A percentile compares a stretch with the other conserved stretches of the same genome.
phyloP scores from a whole-genome alignment of 1,140 invertebrate genomes.

The Atta cephalotes region DNA sequence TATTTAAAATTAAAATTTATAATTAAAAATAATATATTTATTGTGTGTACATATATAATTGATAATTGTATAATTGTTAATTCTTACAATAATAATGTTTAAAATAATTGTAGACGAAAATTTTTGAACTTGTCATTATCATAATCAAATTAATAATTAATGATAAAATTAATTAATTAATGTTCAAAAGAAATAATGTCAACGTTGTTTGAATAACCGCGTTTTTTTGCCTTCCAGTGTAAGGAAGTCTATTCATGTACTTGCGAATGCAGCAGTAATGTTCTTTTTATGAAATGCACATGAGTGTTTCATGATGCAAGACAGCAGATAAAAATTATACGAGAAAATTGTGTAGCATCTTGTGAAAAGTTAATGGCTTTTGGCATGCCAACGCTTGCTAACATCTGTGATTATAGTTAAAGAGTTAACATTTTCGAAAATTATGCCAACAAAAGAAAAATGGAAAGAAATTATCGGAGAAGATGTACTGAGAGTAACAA shows the following conservation, averaged over 20 bases:
- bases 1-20: background rate
- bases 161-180: background rate
- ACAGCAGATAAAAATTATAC: constrained; percentile 28
- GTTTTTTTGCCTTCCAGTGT: background rate
- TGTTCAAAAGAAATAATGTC: background rate
- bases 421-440: constrained; percentile 15
- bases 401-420: constrained; percentile 7
- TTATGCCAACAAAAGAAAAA: background rate
- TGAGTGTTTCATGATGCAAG: background rate
- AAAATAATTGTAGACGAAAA: background rate
- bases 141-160: constrained; percentile 8
- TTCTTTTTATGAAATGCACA: constrained; percentile 46
- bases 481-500: background rate
- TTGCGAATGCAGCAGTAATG: constrained; percentile 28
- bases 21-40: background rate
- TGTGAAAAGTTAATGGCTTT: constrained; percentile 32
- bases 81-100: background rate
- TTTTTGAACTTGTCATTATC: background rate
- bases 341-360: background rate
- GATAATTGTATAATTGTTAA: constrained; percentile 1
- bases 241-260: constrained; percentile 15
- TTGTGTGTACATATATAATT: background rate
- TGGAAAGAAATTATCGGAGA: constrained; percentile 27
- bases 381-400: background rate
- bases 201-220: background rate